phyloP scores from a whole-genome alignment of 2,113 vertebrate species.

The Stomatorhinus ivindoensis region DNA sequence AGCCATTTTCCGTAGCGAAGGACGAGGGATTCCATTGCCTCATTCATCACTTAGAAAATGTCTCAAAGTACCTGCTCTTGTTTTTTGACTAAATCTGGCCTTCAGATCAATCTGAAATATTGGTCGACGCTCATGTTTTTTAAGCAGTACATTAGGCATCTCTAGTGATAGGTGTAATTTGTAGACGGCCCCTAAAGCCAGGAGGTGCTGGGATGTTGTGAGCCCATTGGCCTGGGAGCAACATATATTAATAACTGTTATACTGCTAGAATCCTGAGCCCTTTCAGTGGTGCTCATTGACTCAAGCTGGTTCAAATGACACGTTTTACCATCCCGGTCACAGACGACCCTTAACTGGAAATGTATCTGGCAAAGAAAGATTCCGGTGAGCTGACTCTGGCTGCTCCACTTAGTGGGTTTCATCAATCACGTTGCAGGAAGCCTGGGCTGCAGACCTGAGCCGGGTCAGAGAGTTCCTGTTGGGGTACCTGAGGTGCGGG shows the following conservation, averaged over 20 bases:
- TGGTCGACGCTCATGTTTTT: neutral
- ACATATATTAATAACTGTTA: neutral
- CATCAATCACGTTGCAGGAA: slow-evolving; percentile 50
- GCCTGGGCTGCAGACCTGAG: slow-evolving; percentile 67
- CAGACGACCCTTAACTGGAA: neutral
- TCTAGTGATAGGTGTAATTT: neutral
- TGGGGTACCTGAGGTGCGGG: slow-evolving; percentile 61
- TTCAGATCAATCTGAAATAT: neutral
- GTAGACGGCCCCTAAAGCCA: neutral
- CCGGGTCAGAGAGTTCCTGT: slow-evolving; percentile 67
- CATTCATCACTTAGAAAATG: neutral
- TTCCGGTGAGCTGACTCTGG: neutral
- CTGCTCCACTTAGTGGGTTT: neutral
- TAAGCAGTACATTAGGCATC: neutral
- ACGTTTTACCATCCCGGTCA: neutral
- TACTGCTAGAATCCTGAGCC: neutral
- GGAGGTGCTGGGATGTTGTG: neutral
- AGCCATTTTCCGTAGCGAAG: neutral
- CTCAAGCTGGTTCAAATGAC: neutral
- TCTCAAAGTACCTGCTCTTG: neutral
- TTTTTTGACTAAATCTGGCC: neutral
- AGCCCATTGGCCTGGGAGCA: neutral
- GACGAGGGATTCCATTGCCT: neutral
- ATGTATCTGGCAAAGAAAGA: neutral
- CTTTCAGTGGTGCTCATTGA: neutral